phyloP scores from a whole-genome alignment of 2,113 vertebrate species.

The Leucosticte australis region DNA sequence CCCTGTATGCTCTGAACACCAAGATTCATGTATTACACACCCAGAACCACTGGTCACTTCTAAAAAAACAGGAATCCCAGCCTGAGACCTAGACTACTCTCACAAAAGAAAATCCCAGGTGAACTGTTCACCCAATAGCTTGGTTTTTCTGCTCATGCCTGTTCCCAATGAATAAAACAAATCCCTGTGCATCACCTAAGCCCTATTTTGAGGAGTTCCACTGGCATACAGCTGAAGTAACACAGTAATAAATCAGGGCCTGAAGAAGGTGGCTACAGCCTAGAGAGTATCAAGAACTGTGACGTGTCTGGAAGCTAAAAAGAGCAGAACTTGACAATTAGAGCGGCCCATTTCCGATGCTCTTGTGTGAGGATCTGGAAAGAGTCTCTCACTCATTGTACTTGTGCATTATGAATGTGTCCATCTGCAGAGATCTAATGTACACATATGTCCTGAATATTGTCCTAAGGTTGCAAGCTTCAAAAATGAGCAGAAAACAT shows the following conservation, averaged over 20 bases:
- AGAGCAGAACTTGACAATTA: slow-evolving; percentile 58
- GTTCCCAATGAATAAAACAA: slow-evolving; percentile 41
- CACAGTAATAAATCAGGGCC: slow-evolving; percentile 36
- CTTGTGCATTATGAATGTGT: slow-evolving; percentile 69
- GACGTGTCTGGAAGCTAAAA: slow-evolving; percentile 56
- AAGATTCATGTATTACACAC: slow-evolving; percentile 1
- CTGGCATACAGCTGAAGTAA: slow-evolving; percentile 68
- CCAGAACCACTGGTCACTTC: slow-evolving; percentile 45
- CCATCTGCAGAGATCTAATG: slow-evolving; percentile 70
- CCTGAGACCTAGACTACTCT: slow-evolving; percentile 51
- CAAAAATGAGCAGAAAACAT: slow-evolving; percentile 67
- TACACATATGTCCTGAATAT: slow-evolving; percentile 69
- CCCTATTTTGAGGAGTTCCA: slow-evolving; percentile 57
- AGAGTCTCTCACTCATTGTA: slow-evolving; percentile 69
- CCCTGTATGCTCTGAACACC: slow-evolving; percentile 7
- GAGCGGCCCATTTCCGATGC: slow-evolving; percentile 66
- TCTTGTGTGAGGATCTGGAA: slow-evolving; percentile 66
- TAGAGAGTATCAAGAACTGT: slow-evolving; percentile 59
- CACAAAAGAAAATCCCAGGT: slow-evolving; percentile 31
- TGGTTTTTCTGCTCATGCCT: slow-evolving; percentile 59
- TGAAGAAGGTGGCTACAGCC: slow-evolving; percentile 55
- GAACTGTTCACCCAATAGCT: slow-evolving; percentile 23
- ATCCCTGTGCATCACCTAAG: slow-evolving; percentile 55
- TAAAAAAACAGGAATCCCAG: not conserved
- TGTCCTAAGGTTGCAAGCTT: slow-evolving; percentile 70